Evolutionary conservation across 2,888 invertebrate genomes (phyloP).

Genomic region (Imbricaverruca yamaguchii): DNA sequence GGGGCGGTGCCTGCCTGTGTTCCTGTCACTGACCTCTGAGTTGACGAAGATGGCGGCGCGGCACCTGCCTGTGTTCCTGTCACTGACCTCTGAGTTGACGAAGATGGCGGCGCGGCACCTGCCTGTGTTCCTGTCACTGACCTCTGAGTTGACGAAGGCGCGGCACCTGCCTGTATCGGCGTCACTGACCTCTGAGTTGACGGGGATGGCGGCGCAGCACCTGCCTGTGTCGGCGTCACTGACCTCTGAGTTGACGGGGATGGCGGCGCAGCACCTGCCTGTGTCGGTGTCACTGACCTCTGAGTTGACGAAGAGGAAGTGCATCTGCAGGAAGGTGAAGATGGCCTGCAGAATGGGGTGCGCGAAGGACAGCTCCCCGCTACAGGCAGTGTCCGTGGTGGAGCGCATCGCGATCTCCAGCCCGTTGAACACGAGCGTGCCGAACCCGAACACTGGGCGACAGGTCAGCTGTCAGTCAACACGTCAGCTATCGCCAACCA

Average conservation of each 20-base stretch:
- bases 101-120: no score
- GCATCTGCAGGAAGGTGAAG: constrained; percentile 52
- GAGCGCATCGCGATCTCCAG: constrained; percentile 52
- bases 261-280: no score
- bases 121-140: no score
- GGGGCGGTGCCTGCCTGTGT: no score
- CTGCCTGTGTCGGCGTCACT: no score
- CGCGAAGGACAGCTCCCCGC: constrained; percentile 46
- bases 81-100: constrained; percentile 49
- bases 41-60: constrained; percentile 53
- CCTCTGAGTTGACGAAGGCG: constrained; percentile 52
- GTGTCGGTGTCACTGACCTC: constrained; percentile 41
- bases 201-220: no score
- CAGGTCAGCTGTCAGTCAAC: no score
- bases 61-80: no score
- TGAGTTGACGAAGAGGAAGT: constrained; percentile 51
- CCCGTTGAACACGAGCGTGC: constrained; percentile 50
- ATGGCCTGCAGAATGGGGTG: constrained; percentile 50
- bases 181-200: constrained; percentile 48
- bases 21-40: constrained; percentile 47
- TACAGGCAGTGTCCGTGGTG: constrained; percentile 42
- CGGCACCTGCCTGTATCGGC: no score
- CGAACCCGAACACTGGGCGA: constrained; percentile 48
- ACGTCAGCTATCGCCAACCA: no score
- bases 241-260: constrained; percentile 52